These are phyloP conservation scores for Amblyornis subalaris DNA, from an alignment of 2,113 vertebrate species.

Conservation along the genomic window DNA sequence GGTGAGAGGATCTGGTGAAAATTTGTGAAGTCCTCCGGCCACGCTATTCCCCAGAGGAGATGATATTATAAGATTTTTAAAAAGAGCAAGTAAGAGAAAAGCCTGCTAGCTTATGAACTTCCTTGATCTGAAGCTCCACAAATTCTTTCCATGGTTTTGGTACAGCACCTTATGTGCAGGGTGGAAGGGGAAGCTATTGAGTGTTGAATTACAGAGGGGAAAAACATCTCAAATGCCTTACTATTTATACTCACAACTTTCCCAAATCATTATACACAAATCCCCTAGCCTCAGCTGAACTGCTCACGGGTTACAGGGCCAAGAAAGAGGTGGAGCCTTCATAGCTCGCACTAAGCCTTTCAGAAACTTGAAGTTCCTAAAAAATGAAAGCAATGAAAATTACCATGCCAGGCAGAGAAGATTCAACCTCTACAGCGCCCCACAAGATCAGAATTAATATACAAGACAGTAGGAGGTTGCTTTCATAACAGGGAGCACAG, in stretches of 20 bases:
- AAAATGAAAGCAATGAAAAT: constrained; percentile 18
- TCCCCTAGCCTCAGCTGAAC: constrained; percentile 62
- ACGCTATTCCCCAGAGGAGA: not conserved
- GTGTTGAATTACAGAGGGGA: constrained; percentile 58
- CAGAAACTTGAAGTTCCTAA: constrained; percentile 12
- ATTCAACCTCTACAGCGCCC: not conserved
- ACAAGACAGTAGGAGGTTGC: constrained; percentile 17
- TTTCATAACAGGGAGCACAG: constrained; percentile 19
- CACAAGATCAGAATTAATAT: not conserved
- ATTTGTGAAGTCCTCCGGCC: not conserved
- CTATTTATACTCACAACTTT: constrained; percentile 64
- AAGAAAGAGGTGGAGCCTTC: constrained; percentile 41
- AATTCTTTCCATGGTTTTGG: constrained; percentile 49
- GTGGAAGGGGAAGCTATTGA: constrained; percentile 59
- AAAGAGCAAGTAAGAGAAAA: not conserved
- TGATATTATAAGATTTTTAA: not conserved
- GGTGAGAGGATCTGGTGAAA: not conserved
- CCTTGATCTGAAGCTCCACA: constrained; percentile 18
- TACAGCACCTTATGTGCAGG: constrained; percentile 45
- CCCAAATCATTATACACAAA: constrained; percentile 60
- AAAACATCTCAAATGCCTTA: constrained; percentile 64
- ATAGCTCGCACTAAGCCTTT: not conserved
- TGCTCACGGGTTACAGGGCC: constrained; percentile 12
- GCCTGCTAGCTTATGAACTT: constrained; percentile 9
- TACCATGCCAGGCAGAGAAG: not conserved